These are phyloP conservation scores for Diaprepes abbreviatus DNA, from an alignment of 2,888 invertebrate genomes.

Conservation along the genomic window DNA sequence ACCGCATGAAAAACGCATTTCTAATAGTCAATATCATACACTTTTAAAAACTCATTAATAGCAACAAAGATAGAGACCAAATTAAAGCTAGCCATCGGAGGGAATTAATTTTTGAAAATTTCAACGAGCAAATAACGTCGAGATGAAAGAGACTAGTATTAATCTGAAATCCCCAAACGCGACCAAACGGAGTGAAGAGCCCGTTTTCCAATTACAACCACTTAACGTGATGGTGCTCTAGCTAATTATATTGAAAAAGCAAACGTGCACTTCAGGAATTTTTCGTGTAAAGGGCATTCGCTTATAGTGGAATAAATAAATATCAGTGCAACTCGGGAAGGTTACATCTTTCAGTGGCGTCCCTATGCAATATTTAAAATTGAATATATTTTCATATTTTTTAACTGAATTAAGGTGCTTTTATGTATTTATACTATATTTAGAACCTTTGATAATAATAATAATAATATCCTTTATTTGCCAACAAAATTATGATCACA, in stretches of 20 bases:
- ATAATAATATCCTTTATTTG: no score
- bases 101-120: conserved; percentile 34
- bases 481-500: no score
- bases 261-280: conserved; percentile 56
- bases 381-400: no score
- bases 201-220: conserved; percentile 62
- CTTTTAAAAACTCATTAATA: conserved; percentile 10
- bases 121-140: conserved; percentile 15
- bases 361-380: no score
- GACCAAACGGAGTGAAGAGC: conserved; percentile 58
- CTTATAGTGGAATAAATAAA: neutral
- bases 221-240: conserved; percentile 61
- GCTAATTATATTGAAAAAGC: conserved; percentile 62
- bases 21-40: no score
- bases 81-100: conserved; percentile 32
- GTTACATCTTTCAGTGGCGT: neutral
- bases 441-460: no score
- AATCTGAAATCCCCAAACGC: conserved; percentile 45
- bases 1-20: no score
- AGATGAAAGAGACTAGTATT: conserved; percentile 36
- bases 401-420: no score
- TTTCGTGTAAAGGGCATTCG: neutral
- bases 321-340: neutral
- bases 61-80: conserved; percentile 21
- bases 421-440: no score